These are phyloP conservation scores for Ornithoptera priamus DNA, from an alignment of 2,888 invertebrate genomes.

Conservation along the genomic window DNA sequence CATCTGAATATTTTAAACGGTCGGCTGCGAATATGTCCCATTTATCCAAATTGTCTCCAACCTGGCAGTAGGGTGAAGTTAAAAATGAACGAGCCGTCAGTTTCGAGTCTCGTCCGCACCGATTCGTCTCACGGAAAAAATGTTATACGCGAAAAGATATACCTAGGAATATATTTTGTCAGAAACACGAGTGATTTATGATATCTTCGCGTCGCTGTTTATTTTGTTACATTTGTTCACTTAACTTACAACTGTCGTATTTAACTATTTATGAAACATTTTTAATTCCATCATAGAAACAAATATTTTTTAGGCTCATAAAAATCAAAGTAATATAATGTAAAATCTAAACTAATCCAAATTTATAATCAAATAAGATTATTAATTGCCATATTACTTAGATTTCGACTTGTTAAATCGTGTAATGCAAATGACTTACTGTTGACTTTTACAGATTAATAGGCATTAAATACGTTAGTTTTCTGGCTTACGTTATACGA, in stretches of 20 bases:
- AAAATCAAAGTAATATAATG: too few relatives aligned
- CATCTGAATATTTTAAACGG: conserved; percentile 71
- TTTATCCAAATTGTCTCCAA: conserved; percentile 74
- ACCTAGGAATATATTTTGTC: conserved; percentile 43
- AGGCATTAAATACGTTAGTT: too few relatives aligned
- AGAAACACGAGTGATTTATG: conserved; percentile 46
- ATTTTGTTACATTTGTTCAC: neutral
- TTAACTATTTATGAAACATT: neutral
- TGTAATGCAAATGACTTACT: too few relatives aligned
- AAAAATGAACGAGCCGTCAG: conserved; percentile 69
- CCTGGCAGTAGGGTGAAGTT: conserved; percentile 55
- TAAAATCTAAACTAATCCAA: too few relatives aligned
- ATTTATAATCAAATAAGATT: too few relatives aligned
- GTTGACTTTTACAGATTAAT: too few relatives aligned
- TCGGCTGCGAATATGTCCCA: conserved; percentile 63
- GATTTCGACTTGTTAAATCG: too few relatives aligned
- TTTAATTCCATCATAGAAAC: too few relatives aligned
- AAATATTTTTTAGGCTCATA: too few relatives aligned
- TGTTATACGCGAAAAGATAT: conserved; percentile 44
- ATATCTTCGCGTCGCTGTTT: conserved; percentile 23
- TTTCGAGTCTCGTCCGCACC: conserved; percentile 50
- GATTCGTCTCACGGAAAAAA: conserved; percentile 46
- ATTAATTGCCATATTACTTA: too few relatives aligned
- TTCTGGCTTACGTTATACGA: too few relatives aligned
- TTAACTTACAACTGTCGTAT: neutral